A percentile compares a stretch with the other conserved stretches of the same genome.
phyloP scores from a whole-genome alignment of 2,888 invertebrate genomes.

The Papilio protenor region DNA sequence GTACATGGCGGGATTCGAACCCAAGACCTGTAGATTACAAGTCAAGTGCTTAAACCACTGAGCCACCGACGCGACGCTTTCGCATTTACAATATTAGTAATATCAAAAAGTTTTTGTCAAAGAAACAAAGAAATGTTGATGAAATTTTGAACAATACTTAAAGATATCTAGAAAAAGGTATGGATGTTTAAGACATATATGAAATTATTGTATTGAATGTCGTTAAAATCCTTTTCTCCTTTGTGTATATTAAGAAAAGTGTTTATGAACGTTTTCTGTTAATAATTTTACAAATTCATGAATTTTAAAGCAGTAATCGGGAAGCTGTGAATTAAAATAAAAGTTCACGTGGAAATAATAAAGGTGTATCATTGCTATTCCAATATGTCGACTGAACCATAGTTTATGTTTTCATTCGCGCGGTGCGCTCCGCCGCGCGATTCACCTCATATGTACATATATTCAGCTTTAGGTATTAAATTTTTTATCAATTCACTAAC shows the following conservation, averaged over 20 bases:
- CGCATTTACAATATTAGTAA: too few relatives aligned
- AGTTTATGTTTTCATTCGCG: conserved; percentile 24
- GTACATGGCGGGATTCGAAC: too few relatives aligned
- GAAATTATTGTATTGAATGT: too few relatives aligned
- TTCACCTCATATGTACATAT: neutral
- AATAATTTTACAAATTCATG: conserved; percentile 1
- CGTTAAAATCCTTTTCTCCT: too few relatives aligned
- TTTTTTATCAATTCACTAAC: conserved; percentile 19
- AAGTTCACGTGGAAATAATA: conserved; percentile 26
- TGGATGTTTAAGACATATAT: too few relatives aligned
- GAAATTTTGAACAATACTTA: neutral
- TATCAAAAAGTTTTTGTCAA: neutral
- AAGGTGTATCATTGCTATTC: conserved; percentile 33
- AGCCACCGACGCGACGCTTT: too few relatives aligned
- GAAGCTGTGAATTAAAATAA: conserved; percentile 11
- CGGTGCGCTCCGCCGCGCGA: neutral
- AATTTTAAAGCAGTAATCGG: conserved; percentile 1
- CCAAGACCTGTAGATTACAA: too few relatives aligned
- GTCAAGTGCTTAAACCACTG: too few relatives aligned
- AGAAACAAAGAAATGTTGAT: neutral
- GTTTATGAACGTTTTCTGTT: neutral
- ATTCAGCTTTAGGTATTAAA: conserved; percentile 17
- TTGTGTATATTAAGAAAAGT: too few relatives aligned
- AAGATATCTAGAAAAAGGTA: neutral
- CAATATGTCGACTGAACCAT: conserved; percentile 20